Percentiles rank a stretch among this genome's conserved stretches.
Evolutionary conservation across 2,113 vertebrate species (phyloP).

Genomic region (Melanerpes aurifrons): DNA sequence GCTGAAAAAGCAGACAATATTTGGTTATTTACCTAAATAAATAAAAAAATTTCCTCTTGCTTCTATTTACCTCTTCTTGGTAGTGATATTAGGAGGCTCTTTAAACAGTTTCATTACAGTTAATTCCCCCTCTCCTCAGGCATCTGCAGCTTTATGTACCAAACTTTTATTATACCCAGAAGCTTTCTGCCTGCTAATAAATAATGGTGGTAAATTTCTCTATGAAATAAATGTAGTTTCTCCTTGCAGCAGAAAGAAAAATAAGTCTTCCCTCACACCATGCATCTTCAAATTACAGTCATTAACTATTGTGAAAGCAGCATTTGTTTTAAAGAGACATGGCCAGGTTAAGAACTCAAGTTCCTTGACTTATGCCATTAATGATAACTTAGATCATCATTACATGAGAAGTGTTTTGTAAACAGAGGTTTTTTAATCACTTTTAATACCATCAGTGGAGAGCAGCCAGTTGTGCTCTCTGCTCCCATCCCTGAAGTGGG

Average conservation of each 20-base stretch:
- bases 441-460: not conserved
- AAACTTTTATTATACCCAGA: conserved; percentile 42
- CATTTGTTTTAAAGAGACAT: not conserved
- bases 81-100: not conserved
- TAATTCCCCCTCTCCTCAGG: conserved; percentile 15
- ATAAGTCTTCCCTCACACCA: not conserved
- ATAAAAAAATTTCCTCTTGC: not conserved
- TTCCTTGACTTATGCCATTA: not conserved
- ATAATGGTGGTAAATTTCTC: conserved; percentile 40
- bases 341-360: not conserved
- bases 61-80: not conserved
- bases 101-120: conserved; percentile 32
- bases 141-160: conserved; percentile 10
- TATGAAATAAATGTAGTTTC: conserved; percentile 26
- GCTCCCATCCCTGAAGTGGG: not conserved
- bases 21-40: not conserved
- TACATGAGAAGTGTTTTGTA: not conserved
- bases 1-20: not conserved
- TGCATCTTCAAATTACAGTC: not conserved
- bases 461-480: not conserved
- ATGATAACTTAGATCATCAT: not conserved
- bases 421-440: too few species aligned
- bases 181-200: conserved; percentile 59
- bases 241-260: conserved; percentile 12
- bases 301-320: not conserved